Base-by-base conservation (phyloP, 1,140 invertebrate species). In the Rhyzopertha dominica region DNA sequence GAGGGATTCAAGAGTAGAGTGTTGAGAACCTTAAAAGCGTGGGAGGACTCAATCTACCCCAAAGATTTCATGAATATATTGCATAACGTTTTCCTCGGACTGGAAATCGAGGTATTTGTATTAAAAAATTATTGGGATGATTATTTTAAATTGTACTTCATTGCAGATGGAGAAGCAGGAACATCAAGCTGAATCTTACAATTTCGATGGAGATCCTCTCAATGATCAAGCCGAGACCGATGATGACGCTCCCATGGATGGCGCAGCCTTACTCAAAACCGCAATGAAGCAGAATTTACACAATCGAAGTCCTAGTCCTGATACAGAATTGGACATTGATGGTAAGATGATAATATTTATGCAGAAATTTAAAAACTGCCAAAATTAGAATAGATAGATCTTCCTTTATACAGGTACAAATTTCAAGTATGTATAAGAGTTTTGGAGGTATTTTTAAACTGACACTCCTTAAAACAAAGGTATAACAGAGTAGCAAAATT, bases 41-140 rank as follows among this genome's bases (percentile, higher is more conserved):
- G 96, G 95, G 93, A 97, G 70, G 97, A 99, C 59, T 97, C 94
- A 85, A 82, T 99, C 35, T 99, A 99, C 74, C 89, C 95, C 0
- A 86, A 87, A 55, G 94, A 98, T 47, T 93, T 92, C 69, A 73
- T 99, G 19, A 81, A 90, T 32, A 85, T 83, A 64, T 70, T 97
- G 26, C 90, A 95, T 63, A 93, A 95, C 66, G 79, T 90, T 8
- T 99, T 99, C 61, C 70, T 67, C 32, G 65, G 65, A 7, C 45
- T 67, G 14, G 50, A 56, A 41, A 52, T 49, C 14, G 32, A 36
- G 30, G 56, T 49, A 49, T 22, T 13, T 43, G 34, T 29, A 17
- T 45, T 30, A 2, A 22, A 4, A 46, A 20, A 42, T 13, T 43
- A 12, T 37, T n/a, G 22, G 1, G 10, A 22, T 8, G 19, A 36